Percentiles rank a stretch among this genome's conserved stretches.
Conservation (phyloP, 2,113 vertebrate genomes). For the Oreochromis niloticus region DNA sequence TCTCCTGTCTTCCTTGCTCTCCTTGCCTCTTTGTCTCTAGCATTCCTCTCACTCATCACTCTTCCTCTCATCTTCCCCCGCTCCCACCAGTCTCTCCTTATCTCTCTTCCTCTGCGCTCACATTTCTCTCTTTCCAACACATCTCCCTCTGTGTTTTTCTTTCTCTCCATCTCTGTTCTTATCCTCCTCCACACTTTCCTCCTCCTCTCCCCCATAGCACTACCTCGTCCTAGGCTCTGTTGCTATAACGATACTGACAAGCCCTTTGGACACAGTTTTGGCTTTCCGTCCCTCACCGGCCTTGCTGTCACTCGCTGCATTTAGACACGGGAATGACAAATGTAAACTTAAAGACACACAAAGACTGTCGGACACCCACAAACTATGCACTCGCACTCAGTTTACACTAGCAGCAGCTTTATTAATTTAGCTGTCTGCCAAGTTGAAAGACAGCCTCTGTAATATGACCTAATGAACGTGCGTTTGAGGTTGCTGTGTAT, state of each 20-base stretch:
- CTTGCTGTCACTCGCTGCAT: neutral
- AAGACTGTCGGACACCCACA: neutral
- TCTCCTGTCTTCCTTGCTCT: constrained; percentile 6
- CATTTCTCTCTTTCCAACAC: constrained; percentile 52
- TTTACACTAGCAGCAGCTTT: constrained; percentile 25
- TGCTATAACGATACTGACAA: constrained; percentile 1
- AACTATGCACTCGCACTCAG: neutral
- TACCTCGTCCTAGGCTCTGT: neutral
- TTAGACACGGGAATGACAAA: neutral
- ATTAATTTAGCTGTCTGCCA: constrained; percentile 26
- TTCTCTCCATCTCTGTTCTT: constrained; percentile 26
- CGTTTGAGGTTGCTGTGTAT: constrained; percentile 4
- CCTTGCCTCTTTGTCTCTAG: constrained; percentile 33
- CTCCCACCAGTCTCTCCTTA: constrained; percentile 48
- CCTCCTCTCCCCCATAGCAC: constrained; percentile 3
- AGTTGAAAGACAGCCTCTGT: constrained; percentile 20
- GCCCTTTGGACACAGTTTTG: constrained; percentile 16
- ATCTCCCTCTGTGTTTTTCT: constrained; percentile 42
- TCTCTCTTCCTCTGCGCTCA: constrained; percentile 45
- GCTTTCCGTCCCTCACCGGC: neutral
- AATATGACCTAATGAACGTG: constrained; percentile 23
- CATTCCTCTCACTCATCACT: constrained; percentile 59
- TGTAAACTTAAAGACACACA: constrained; percentile 18
- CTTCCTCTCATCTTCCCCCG: constrained; percentile 40
- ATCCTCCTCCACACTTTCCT: constrained; percentile 18